Evolutionary conservation across 2,888 invertebrate genomes (phyloP), one percentile per base, ranked within the genome.

Genomic region (Incurvaria masculella): DNA sequence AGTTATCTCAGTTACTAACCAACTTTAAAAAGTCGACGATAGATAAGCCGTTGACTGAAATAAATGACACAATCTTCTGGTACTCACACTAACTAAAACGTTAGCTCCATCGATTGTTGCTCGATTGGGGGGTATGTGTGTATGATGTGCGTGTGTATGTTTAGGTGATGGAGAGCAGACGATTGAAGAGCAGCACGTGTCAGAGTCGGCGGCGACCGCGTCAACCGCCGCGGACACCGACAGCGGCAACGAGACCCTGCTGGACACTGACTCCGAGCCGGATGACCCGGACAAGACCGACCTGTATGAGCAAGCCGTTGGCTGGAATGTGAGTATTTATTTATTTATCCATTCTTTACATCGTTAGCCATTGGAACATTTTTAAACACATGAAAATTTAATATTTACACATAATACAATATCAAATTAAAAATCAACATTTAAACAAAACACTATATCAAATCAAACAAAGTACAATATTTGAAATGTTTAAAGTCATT

Each of bases 261-360:
- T 80, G 40, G 84, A 85, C 55, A 81, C 82, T 2, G 87, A 88
- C 60, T 85, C 84, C 1, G 88, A 88, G 59, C 74, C 80, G 1
- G 87, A 87, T 52, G 85, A 84, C 44, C 76, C 80, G 41, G 83
- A 84, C 50, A 81, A 82, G 56, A 69, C 81, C 51, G 82, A 85
- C 51, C 78, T 87, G 49, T 81, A 86, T 56, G 80, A 80, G 16
- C 81, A 82, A 56, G 83, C 86, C 16, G 75, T 86, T 51, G 88
- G 86, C 40, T 86, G 86, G 82, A 90, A 90, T 66, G 90, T 91
- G 72, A 88, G 89, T 87, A 61, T 43, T n/a, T n/a, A n/a, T n/a
- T n/a, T n/a, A n/a, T n/a, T n/a, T n/a, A n/a, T n/a, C n/a, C n/a
- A n/a, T n/a, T 51, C 44, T 40, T 42, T 39, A 27, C 1, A 27